Conservation (phyloP, 2,113 vertebrate species). For the Macrotis lagotis region DNA sequence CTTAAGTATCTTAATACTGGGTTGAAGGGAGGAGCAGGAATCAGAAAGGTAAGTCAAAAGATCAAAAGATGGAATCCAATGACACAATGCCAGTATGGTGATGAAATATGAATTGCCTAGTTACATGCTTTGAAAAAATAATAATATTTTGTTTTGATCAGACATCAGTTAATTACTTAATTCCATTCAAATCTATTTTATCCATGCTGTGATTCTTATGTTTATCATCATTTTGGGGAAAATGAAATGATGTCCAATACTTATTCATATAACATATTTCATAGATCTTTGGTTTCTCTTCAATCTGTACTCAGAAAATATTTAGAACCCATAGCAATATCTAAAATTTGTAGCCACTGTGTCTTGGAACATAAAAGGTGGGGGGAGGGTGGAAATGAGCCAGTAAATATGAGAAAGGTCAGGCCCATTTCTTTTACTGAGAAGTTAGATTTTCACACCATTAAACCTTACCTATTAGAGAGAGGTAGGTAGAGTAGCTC, state of each 20-base stretch:
- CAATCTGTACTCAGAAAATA: neutral
- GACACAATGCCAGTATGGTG: neutral
- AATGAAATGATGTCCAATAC: neutral
- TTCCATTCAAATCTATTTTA: neutral
- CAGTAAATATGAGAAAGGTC: neutral
- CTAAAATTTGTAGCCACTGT: neutral
- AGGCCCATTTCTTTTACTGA: neutral
- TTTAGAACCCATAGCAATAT: neutral
- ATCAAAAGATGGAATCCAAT: neutral
- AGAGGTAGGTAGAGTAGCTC: neutral
- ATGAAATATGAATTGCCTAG: neutral
- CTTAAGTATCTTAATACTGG: neutral
- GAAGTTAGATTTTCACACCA: neutral
- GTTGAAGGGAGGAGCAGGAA: neutral
- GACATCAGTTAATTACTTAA: neutral
- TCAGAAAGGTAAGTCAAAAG: neutral
- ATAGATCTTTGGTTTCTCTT: neutral
- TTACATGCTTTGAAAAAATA: too few relatives aligned
- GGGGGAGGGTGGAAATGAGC: neutral
- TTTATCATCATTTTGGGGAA: neutral
- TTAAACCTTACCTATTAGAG: neutral
- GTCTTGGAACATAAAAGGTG: neutral
- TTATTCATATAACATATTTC: neutral
- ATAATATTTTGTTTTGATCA: too few relatives aligned
- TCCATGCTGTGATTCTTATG: neutral